phyloP scores from a whole-genome alignment of 1,140 invertebrate species.

The Drosophila melanogaster region DNA sequence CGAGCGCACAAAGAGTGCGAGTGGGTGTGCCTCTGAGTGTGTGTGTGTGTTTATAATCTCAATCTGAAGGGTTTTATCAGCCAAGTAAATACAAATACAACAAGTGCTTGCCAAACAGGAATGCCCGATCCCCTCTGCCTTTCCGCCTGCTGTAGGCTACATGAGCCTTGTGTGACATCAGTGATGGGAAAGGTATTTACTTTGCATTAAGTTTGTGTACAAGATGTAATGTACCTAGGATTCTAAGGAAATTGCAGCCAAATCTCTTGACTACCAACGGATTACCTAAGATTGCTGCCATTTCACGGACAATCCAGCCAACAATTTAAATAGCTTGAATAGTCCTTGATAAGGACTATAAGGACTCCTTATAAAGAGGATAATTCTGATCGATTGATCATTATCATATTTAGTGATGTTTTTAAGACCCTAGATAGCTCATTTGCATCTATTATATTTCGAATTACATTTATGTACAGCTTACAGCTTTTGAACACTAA shows the following conservation, averaged over 20 bases:
- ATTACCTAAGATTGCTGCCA: no score
- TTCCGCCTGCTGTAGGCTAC: not conserved
- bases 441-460: no score
- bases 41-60: conserved; percentile 47
- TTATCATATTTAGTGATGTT: no score
- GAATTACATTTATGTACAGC: not conserved
- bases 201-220: not conserved
- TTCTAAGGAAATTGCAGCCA: no score
- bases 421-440: no score
- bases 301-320: no score
- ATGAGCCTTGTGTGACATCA: not conserved
- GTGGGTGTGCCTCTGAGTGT: conserved; percentile 17
- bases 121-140: conserved; percentile 5
- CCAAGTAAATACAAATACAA: conserved; percentile 45
- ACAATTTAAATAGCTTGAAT: no score
- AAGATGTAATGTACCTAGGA: not conserved
- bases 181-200: not conserved
- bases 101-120: conserved; percentile 38
- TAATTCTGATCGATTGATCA: no score
- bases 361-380: no score
- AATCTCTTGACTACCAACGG: no score
- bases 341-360: no score
- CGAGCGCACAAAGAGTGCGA: conserved; percentile 29
- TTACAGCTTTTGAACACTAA: not conserved
- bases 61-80: conserved; percentile 39